Evolutionary conservation across 2,888 invertebrate genomes (phyloP).

Genomic region (Troides aeacus): DNA sequence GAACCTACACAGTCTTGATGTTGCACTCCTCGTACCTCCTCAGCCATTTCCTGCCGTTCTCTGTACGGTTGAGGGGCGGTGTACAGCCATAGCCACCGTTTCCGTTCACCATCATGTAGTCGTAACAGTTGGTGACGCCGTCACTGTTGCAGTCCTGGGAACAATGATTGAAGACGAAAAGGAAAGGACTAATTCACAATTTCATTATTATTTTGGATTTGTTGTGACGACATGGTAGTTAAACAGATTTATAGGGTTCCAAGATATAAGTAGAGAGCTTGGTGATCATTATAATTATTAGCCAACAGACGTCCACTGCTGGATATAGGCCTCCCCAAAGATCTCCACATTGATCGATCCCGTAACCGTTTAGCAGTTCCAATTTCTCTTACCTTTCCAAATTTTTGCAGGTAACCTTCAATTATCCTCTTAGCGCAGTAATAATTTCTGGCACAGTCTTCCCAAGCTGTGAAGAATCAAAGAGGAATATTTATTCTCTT

Average conservation of each 20-base stretch:
- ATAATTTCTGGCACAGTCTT: constrained; percentile 80
- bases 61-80: constrained; percentile 56
- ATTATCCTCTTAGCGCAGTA: constrained; percentile 80
- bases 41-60: constrained; percentile 66
- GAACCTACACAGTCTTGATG: constrained; percentile 1
- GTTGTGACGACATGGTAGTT: too few relatives aligned
- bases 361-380: too few relatives aligned
- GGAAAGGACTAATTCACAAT: too few relatives aligned
- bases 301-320: too few relatives aligned
- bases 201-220: too few relatives aligned
- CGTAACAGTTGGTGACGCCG: constrained; percentile 82
- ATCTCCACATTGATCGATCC: too few relatives aligned
- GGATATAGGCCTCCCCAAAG: too few relatives aligned
- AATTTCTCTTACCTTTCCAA: constrained; percentile 72
- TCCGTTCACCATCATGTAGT: constrained; percentile 83
- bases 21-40: constrained; percentile 59
- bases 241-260: too few relatives aligned
- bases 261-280: too few relatives aligned
- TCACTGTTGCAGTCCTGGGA: constrained; percentile 83
- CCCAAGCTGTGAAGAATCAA: constrained; percentile 72
- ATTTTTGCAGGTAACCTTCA: constrained; percentile 79
- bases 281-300: too few relatives aligned
- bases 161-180: neutral
- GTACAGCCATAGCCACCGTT: constrained; percentile 80
- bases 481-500: too few relatives aligned